Evolutionary conservation across 1,140 invertebrate genomes (phyloP), one percentile per base, ranked within the genome.

Genomic region (Pissodes strobi): DNA sequence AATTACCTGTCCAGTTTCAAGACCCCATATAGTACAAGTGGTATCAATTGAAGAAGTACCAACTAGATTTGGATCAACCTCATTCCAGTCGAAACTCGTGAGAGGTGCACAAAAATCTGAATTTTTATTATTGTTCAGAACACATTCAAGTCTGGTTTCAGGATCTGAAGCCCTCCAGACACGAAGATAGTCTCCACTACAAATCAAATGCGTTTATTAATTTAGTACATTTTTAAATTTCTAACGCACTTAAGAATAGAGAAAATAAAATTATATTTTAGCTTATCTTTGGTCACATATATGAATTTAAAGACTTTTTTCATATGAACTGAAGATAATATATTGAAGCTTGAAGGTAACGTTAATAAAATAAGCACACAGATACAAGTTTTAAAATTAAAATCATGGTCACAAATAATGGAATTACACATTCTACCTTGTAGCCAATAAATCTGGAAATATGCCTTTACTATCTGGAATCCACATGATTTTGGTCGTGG

Each of bases 41-140:
- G 98, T 99, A 74, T 99, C 98, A 70, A 99, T 99, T 66, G 94
- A 97, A 9, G 95, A 98, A 9, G 97, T 99, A 5, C 97, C 97
- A 41, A 99, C 91, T 39, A 99, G 80, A 80, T 98, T 99, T 1
- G 96, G 95, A 82, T 99, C 98, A 0, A 99, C 93, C 84, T 99
- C 97, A 79, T 99, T 99, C 98, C 98, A 99, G 78, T 99, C 97
- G 76, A 99, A 99, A 2, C 95, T 98, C 9, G 98, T 99, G 1
- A 99, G 81, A 0, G 98, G 98, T 3, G 97, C 97, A 84, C 97
- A 99, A 78, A 99, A 99, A 78, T 99, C 97, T 2, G 95, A 97
- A 76, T 98, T 99, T 82, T 99, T 98, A 78, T 99, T 99, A 81
- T 99, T 99, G 75, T 99, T 99, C 2, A 99, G 81, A 3, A 99